Evolutionary conservation across 2,888 invertebrate species (phyloP), one percentile per base, ranked within the genome.

Genomic region (Zelleria hepariella): DNA sequence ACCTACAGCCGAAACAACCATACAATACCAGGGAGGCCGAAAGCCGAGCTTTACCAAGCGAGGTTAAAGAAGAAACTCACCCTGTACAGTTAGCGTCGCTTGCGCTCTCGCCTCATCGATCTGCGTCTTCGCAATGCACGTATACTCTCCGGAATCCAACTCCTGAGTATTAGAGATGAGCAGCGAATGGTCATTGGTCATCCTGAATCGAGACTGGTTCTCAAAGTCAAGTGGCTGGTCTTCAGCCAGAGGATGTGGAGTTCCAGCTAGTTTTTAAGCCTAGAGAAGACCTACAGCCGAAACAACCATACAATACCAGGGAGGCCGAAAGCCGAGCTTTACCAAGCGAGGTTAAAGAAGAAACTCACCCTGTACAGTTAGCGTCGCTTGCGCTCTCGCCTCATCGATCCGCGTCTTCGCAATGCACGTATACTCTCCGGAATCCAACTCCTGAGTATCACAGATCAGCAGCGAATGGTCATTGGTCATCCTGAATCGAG

Each of bases 401-500:
- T 94, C 92, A 75, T 99, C 99, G 54, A 98, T 88, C 25, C 93
- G 93, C 0, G 99, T 99, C 63, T 90, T 91, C 0, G 98, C 99
- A 3, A 97, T 92, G 78, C 99, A 99, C 0, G 98, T 98, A 78
- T 99, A 99, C 64, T 92, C 93, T 5, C 98, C 99, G 0, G 98
- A 97, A 83, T 99, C 99, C 65, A 98, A 83, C 83, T 97, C 97
- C 58, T 94, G 95, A 0, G 98, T 98, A 77, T 98, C 97, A 15
- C 96, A 95, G 63, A 99, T 98, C 20, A 96, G 96, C 66, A 99
- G 88, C 0, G 98, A 98, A 81, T 96, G 95, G 86, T 99, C 98
- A 63, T 95, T 94, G 64, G 94, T 93, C 80, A 93, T 92, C 0
- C 96, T 92, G 81, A 96, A 96, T 59, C 96, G 74, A 58, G 87